These are phyloP conservation scores for Drosophila meridiana DNA, from an alignment of 2,888 invertebrate species.

Conservation along the genomic window DNA sequence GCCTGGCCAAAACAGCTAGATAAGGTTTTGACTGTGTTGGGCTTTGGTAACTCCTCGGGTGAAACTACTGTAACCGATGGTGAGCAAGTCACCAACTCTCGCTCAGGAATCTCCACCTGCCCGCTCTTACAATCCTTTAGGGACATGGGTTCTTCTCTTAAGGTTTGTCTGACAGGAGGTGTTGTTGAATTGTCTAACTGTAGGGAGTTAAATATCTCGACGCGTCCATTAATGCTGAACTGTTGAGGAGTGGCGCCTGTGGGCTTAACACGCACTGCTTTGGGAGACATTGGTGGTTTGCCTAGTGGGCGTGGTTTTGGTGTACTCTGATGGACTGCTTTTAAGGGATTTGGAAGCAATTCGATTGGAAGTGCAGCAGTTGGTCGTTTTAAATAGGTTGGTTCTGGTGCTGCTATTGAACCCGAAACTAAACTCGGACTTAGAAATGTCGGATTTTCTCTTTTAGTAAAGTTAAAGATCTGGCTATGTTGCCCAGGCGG, in stretches of 20 bases:
- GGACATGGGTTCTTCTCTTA: conserved; percentile 22
- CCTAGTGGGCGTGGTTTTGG: conserved; percentile 77
- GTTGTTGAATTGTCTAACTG: conserved; percentile 74
- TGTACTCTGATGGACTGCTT: conserved; percentile 30
- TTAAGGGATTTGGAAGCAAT: not conserved
- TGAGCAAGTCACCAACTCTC: conserved; percentile 78
- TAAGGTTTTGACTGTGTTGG: conserved; percentile 80
- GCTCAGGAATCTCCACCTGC: conserved; percentile 37
- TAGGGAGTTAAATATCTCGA: conserved; percentile 83
- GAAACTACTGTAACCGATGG: conserved; percentile 78
- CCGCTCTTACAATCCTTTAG: not conserved
- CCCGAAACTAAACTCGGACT: not conserved
- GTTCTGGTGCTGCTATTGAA: not conserved
- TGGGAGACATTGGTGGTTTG: conserved; percentile 75
- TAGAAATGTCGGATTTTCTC: conserved; percentile 3
- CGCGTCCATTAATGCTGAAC: conserved; percentile 82
- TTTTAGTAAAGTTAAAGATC: conserved; percentile 68
- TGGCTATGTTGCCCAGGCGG: conserved; percentile 61
- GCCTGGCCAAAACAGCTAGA: conserved; percentile 74
- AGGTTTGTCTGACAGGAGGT: conserved; percentile 61
- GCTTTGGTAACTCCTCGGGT: conserved; percentile 81
- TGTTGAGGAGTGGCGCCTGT: conserved; percentile 61
- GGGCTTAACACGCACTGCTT: conserved; percentile 50
- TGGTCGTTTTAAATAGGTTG: not conserved
- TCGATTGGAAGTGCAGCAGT: conserved; percentile 10